Percentiles rank a stretch among this genome's conserved stretches.
phyloP scores from a whole-genome alignment of 2,797 vertebrate genomes.

The Sparidentex hasta region DNA sequence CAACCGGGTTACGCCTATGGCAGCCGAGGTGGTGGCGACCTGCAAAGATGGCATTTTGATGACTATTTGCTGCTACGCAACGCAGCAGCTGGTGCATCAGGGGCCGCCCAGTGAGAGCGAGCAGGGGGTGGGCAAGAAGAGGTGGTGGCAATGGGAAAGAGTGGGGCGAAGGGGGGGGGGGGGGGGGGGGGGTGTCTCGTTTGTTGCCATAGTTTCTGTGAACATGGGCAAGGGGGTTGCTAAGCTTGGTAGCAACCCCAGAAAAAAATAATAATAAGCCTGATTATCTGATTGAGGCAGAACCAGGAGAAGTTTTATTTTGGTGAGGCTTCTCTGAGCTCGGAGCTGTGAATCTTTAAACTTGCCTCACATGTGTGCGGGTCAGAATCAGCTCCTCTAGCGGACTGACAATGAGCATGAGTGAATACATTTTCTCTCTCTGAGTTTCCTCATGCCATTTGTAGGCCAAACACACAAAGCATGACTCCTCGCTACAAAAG shows the following conservation, averaged over 20 bases:
- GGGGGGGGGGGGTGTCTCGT: conserved; percentile 57
- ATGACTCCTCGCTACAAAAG: conserved; percentile 62
- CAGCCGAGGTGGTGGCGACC: conserved; percentile 71
- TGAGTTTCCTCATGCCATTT: conserved; percentile 60
- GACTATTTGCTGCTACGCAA: conserved; percentile 85
- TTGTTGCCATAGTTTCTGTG: conserved; percentile 82
- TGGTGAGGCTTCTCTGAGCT: background rate
- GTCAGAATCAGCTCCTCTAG: conserved; percentile 34
- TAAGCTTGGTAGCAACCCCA: conserved; percentile 64
- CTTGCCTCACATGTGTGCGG: conserved; percentile 6
- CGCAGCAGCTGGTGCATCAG: conserved; percentile 85
- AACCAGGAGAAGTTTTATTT: conserved; percentile 37
- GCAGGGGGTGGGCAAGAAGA: conserved; percentile 64
- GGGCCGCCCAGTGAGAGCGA: conserved; percentile 69
- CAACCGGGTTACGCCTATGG: conserved; percentile 68
- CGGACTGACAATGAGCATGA: conserved; percentile 5
- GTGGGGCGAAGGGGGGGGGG: conserved; percentile 44
- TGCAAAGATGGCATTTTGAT: conserved; percentile 84
- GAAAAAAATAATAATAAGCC: conserved; percentile 19
- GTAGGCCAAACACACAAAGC: conserved; percentile 75
- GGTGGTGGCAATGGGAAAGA: conserved; percentile 55
- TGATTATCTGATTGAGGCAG: conserved; percentile 41
- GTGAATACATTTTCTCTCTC: conserved; percentile 33
- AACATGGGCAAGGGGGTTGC: conserved; percentile 64
- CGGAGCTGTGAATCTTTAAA: conserved; percentile 7